Conservation (phyloP, 2,888 invertebrate species). For the Aleiodes leptofemur region DNA sequence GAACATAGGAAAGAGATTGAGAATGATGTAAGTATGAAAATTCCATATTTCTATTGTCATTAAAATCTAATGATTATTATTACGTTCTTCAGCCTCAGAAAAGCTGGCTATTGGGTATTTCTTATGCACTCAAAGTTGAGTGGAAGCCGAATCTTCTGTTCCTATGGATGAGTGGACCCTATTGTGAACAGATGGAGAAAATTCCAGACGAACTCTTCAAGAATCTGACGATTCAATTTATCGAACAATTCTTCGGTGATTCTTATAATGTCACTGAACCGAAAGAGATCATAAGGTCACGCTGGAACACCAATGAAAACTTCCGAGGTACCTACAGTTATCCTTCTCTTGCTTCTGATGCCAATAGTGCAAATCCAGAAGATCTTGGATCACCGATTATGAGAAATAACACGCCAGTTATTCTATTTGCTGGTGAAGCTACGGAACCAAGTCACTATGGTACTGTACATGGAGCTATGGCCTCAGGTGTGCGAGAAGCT, state of each 20-base stretch:
- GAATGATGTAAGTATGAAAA: conserved; percentile 45
- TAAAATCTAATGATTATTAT: too few relatives aligned
- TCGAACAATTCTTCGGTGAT: conserved; percentile 77
- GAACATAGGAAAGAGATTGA: conserved; percentile 69
- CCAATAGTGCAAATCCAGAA: conserved; percentile 74
- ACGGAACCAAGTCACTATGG: conserved; percentile 78
- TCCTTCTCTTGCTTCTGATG: conserved; percentile 76
- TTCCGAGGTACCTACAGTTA: conserved; percentile 82
- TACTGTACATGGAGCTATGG: conserved; percentile 84
- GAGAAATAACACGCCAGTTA: conserved; percentile 72
- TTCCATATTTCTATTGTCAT: too few relatives aligned
- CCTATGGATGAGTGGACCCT: conserved; percentile 74
- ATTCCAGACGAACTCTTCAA: conserved; percentile 77
- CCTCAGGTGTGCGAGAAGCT: conserved; percentile 84
- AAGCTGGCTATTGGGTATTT: conserved; percentile 80
- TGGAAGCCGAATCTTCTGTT: conserved; percentile 80
- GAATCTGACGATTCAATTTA: conserved; percentile 73
- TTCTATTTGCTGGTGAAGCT: conserved; percentile 83
- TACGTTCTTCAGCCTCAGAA: conserved; percentile 64
- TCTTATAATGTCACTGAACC: too few relatives aligned
- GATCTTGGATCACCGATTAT: conserved; percentile 77
- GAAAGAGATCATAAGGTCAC: too few relatives aligned
- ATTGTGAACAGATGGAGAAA: conserved; percentile 80
- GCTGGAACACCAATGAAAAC: too few relatives aligned
- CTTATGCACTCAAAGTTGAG: conserved; percentile 80